Conservation (phyloP, 1,140 invertebrate species). For the Pogonus chalceus region DNA sequence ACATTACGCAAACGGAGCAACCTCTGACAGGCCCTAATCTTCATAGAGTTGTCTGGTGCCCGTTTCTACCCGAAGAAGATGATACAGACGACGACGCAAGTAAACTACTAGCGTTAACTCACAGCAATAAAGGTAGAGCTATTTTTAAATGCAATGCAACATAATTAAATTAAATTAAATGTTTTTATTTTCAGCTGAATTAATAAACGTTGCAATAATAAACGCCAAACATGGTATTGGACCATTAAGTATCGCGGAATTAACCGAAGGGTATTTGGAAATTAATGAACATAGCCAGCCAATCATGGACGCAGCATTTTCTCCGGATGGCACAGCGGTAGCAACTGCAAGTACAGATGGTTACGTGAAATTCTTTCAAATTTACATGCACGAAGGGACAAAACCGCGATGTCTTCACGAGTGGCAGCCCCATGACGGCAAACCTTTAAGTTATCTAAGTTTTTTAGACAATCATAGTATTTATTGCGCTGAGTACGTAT, state of each 20-base stretch:
- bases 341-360: constrained; percentile 82
- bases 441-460: constrained; percentile 73
- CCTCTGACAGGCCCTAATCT: constrained; percentile 40
- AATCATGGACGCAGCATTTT: constrained; percentile 82
- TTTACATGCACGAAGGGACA: constrained; percentile 50
- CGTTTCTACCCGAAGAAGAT: constrained; percentile 65
- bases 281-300: constrained; percentile 55
- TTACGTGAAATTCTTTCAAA: constrained; percentile 84
- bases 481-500: constrained; percentile 60
- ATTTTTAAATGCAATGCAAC: not conserved
- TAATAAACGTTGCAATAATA: constrained; percentile 50
- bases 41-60: constrained; percentile 81
- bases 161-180: not conserved
- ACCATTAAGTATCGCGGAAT: constrained; percentile 36
- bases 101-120: constrained; percentile 68
- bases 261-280: constrained; percentile 49
- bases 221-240: constrained; percentile 39
- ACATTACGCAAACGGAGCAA: constrained; percentile 42
- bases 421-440: constrained; percentile 82
- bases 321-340: constrained; percentile 85
- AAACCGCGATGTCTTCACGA: constrained; percentile 73
- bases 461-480: constrained; percentile 88
- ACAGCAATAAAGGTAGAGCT: constrained; percentile 54
- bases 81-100: constrained; percentile 61
- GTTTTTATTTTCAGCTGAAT: constrained; percentile 42